A percentile compares a stretch with the other conserved stretches of the same genome.
Conservation (phyloP, 2,888 invertebrate genomes). For the Geotrupes spiniger region DNA sequence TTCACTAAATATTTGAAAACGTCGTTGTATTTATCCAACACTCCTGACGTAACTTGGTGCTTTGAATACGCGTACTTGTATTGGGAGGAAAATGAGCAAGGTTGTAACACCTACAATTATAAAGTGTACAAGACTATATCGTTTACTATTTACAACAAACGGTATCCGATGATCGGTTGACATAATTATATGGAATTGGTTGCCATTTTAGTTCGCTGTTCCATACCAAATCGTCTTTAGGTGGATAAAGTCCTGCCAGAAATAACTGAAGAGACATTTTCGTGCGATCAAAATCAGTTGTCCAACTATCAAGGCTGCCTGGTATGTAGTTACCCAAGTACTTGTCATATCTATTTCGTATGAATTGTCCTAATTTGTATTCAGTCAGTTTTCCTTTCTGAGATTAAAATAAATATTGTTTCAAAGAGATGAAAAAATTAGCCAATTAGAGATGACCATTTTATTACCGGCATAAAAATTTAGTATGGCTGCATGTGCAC, state of each 20-base stretch:
- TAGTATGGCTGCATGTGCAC: too few relatives aligned
- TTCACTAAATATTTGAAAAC: slow-evolving; percentile 16
- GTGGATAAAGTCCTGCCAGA: slow-evolving; percentile 67
- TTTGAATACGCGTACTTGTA: slow-evolving; percentile 6
- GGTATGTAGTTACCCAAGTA: slow-evolving; percentile 59
- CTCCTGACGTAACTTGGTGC: neutral
- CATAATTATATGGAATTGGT: slow-evolving; percentile 69
- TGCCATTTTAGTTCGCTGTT: slow-evolving; percentile 63
- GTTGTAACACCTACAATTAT: too few relatives aligned
- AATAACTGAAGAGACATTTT: slow-evolving; percentile 68
- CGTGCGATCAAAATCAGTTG: slow-evolving; percentile 68
- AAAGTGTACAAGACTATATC: too few relatives aligned
- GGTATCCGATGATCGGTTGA: slow-evolving; percentile 44
- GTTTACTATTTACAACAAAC: slow-evolving; percentile 24
- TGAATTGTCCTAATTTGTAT: slow-evolving; percentile 56
- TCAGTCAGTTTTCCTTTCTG: slow-evolving; percentile 64
- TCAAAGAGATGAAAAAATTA: neutral
- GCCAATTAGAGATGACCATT: too few relatives aligned
- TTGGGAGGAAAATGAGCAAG: neutral
- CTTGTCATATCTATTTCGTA: slow-evolving; percentile 57
- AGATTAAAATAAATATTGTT: slow-evolving; percentile 24
- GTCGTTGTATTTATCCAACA: slow-evolving; percentile 10
- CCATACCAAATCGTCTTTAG: slow-evolving; percentile 56
- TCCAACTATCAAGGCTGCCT: slow-evolving; percentile 58
- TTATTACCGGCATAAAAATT: too few relatives aligned